Base-by-base conservation (phyloP, 2,888 invertebrate genomes). In the Bhutanitis thaidina region DNA sequence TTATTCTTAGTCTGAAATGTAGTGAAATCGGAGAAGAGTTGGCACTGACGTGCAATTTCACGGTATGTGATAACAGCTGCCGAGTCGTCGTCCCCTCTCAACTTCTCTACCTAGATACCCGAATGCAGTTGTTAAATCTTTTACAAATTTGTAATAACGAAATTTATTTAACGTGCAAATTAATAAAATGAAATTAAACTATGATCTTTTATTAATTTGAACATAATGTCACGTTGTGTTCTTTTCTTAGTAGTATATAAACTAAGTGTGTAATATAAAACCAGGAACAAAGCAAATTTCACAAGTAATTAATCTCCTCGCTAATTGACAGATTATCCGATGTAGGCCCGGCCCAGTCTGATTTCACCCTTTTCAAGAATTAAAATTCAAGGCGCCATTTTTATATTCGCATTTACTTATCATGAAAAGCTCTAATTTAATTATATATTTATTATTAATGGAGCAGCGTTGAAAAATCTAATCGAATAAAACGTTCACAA, bases 261-360 rank as follows among this genome's bases (percentile, higher is more conserved):
- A n/a, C n/a, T n/a, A n/a, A n/a, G n/a, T n/a, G n/a, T n/a, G n/a
- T n/a, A n/a, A n/a, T n/a, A n/a, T n/a, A n/a, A n/a, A n/a, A 9
- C 27, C 43, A 13, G 37, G 32, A 32, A 52, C 47, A 43, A 52
- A 47, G 57, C 48, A 49, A 59, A 59, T 60, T 59, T 56, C 49
- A 39, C 54, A 56, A 60, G 60, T 59, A 65, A 65, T 64, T 62
- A 64, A 65, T 64, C 61, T 56, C 50, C 52, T 58, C 55, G 49
- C 61, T 65, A 65, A 67, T 67, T 64, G 64, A 61, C 57, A 60
- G 60, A 64, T 62, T 62, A 64, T 62, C 61, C 57, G 59, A 62
- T 65, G 61, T 57, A 59, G 58, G 50, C n/a, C n/a, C n/a, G n/a
- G 43, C 55, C 58, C 54, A 55, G 55, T 57, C 61, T 57, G 55